Conservation (phyloP, 2,113 vertebrate genomes). For the Cavia porcellus region DNA sequence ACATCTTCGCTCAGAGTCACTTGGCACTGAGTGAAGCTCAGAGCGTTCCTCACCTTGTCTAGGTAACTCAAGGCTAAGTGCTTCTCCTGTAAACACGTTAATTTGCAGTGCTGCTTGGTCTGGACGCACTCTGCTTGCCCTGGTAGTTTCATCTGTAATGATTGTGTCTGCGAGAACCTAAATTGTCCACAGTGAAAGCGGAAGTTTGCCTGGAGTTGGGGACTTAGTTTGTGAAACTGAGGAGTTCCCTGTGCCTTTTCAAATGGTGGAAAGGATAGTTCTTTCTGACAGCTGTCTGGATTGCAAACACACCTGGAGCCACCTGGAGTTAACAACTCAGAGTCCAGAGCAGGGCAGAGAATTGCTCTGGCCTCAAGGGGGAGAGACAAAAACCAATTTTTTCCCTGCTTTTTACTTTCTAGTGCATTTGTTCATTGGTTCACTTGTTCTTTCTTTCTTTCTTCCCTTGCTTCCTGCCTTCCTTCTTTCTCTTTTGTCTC, state of each 20-base stretch:
- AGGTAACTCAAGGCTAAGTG: slow-evolving; percentile 62
- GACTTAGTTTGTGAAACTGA: background rate
- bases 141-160: background rate
- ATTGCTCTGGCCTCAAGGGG: background rate
- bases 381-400: background rate
- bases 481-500: background rate
- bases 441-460: background rate
- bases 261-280: slow-evolving; percentile 13
- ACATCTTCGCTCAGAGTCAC: slow-evolving; percentile 63
- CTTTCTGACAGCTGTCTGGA: background rate
- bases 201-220: background rate
- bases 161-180: slow-evolving; percentile 1
- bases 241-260: slow-evolving; percentile 5
- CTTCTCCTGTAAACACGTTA: slow-evolving; percentile 71
- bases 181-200: slow-evolving; percentile 30
- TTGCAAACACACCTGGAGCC: background rate
- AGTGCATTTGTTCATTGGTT: no score
- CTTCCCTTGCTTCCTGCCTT: fast-evolving
- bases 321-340: background rate
- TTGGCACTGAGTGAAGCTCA: slow-evolving; percentile 77
- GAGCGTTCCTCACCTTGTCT: slow-evolving; percentile 61
- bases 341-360: background rate
- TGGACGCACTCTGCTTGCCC: background rate
- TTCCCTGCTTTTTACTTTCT: no score
- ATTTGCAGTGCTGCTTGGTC: slow-evolving; percentile 39